phyloP scores from a whole-genome alignment of 2,888 invertebrate species.

The Parnassius orleans region DNA sequence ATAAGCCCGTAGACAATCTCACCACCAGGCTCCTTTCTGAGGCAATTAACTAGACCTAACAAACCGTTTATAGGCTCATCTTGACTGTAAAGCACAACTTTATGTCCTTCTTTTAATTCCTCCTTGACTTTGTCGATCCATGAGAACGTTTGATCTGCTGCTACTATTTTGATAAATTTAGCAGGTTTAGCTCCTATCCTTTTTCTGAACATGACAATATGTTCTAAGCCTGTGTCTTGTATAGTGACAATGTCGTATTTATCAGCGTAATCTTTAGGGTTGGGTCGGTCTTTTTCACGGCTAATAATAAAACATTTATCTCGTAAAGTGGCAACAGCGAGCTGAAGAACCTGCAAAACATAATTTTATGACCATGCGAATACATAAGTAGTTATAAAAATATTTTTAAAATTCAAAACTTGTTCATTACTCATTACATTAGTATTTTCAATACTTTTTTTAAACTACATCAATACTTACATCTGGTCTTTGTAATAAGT shows the following conservation, averaged over 20 bases:
- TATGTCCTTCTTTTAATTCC: slow-evolving; percentile 63
- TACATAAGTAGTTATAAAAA: too few relatives aligned
- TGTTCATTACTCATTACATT: too few relatives aligned
- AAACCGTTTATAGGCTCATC: slow-evolving; percentile 88
- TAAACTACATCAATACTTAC: slow-evolving; percentile 44
- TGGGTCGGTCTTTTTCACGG: slow-evolving; percentile 77
- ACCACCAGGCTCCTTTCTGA: slow-evolving; percentile 90
- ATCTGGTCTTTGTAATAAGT: slow-evolving; percentile 71
- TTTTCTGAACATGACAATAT: slow-evolving; percentile 78
- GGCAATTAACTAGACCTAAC: slow-evolving; percentile 93
- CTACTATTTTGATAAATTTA: slow-evolving; percentile 68
- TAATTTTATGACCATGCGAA: too few relatives aligned
- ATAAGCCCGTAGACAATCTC: slow-evolving; percentile 82
- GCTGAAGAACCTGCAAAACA: slow-evolving; percentile 58
- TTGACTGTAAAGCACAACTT: slow-evolving; percentile 84
- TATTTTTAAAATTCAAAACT: too few relatives aligned
- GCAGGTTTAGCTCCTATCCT: slow-evolving; percentile 65
- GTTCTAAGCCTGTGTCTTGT: slow-evolving; percentile 73
- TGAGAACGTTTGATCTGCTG: slow-evolving; percentile 59
- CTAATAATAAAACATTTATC: slow-evolving; percentile 83
- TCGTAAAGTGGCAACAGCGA: slow-evolving; percentile 70
- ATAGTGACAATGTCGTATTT: slow-evolving; percentile 74
- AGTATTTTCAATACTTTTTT: too few relatives aligned
- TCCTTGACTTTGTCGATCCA: slow-evolving; percentile 79
- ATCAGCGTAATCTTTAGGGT: slow-evolving; percentile 60